These are phyloP conservation scores for Drosophila malerkotliana DNA, from an alignment of 1,140 invertebrate genomes.

Conservation along the genomic window DNA sequence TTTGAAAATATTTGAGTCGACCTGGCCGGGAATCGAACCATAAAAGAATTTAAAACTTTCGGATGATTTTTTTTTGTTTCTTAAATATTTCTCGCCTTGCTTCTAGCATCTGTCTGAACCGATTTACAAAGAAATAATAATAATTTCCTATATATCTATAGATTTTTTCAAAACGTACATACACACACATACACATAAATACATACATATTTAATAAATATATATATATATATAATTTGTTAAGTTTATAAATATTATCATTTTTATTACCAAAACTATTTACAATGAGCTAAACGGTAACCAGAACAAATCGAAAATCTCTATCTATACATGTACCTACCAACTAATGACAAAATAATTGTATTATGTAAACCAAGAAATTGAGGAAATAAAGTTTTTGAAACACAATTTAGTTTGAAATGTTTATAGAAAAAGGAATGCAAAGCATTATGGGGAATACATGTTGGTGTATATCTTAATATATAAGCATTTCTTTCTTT, in stretches of 20 bases:
- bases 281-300: conserved; percentile 45
- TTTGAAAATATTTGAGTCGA: neutral
- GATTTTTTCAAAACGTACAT: conserved; percentile 8
- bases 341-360: conserved; percentile 52
- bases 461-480: too few relatives aligned
- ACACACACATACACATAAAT: conserved; percentile 30
- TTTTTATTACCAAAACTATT: conserved; percentile 62
- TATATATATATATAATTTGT: conserved; percentile 50
- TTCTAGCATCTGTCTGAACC: conserved; percentile 39
- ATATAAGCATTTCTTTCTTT: neutral
- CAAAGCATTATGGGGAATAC: too few relatives aligned
- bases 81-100: neutral
- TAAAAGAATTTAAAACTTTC: conserved; percentile 8
- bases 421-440: neutral
- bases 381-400: conserved; percentile 70
- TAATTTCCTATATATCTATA: conserved; percentile 20
- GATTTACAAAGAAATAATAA: conserved; percentile 26
- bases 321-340: conserved; percentile 63
- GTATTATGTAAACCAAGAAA: conserved; percentile 67
- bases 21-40: neutral
- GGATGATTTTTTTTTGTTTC: neutral
- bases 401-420: conserved; percentile 32
- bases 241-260: conserved; percentile 67
- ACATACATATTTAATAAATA: conserved; percentile 35
- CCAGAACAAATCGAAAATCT: conserved; percentile 56